Conservation (phyloP, 2,113 vertebrate species). For the Ameiurus melas region DNA sequence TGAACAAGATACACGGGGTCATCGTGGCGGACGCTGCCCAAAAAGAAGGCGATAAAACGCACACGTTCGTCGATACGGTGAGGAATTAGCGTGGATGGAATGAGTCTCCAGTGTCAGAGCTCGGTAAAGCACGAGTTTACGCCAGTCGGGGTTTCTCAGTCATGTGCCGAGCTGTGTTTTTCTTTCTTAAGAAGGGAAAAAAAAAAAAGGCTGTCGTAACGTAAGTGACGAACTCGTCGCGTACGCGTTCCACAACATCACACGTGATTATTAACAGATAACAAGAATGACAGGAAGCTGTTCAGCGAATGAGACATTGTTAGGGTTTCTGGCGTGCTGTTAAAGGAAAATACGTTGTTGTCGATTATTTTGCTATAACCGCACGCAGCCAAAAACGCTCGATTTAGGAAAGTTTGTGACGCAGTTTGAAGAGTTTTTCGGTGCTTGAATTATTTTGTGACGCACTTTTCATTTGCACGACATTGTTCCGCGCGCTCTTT, state of each 20-base stretch:
- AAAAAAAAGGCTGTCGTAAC: background rate
- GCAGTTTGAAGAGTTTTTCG: too few species aligned
- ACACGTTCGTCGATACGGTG: background rate
- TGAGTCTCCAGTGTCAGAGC: background rate
- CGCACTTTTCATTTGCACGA: too few species aligned
- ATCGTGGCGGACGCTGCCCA: too few species aligned
- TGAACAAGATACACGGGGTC: background rate
- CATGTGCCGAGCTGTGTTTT: too few species aligned
- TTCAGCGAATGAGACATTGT: background rate
- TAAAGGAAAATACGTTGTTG: background rate
- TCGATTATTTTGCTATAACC: background rate
- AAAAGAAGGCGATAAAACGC: background rate
- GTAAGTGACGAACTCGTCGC: background rate
- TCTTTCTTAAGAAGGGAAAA: background rate
- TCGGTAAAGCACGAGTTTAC: too few species aligned
- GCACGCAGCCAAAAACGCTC: background rate
- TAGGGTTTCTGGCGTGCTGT: too few species aligned
- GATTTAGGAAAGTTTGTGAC: too few species aligned
- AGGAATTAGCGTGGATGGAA: background rate
- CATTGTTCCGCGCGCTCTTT: too few species aligned
- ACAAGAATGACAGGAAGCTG: too few species aligned
- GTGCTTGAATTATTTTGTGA: too few species aligned
- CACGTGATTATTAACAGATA: background rate
- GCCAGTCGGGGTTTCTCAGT: background rate
- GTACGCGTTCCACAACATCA: background rate